phyloP scores from a whole-genome alignment of 2,797 vertebrate genomes.

The Eospalax fontanierii region DNA sequence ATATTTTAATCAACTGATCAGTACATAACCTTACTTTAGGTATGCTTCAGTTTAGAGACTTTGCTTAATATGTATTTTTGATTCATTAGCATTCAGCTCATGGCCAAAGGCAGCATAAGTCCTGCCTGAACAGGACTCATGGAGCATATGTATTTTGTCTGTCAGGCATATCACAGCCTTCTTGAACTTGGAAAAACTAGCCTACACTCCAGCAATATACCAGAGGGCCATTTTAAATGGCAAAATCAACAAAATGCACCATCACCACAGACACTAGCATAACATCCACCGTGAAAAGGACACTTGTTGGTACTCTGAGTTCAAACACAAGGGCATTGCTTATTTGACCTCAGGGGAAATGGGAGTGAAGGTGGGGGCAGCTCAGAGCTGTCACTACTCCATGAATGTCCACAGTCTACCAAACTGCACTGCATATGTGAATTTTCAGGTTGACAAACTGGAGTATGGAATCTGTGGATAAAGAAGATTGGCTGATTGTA shows the following conservation, averaged over 20 bases:
- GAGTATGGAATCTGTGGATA: neutral
- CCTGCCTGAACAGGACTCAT: neutral
- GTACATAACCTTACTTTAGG: neutral
- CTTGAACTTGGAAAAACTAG: neutral
- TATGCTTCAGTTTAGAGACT: conserved; percentile 37
- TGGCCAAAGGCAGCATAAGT: neutral
- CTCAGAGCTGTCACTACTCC: neutral
- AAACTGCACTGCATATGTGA: neutral
- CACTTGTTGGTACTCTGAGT: neutral
- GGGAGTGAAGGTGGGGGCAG: accelerated
- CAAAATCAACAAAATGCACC: conserved; percentile 12
- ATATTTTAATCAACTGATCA: neutral
- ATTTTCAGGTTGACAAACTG: neutral
- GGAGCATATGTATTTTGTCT: neutral
- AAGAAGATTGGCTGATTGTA: neutral
- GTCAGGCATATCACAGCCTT: neutral
- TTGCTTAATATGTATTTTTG: neutral
- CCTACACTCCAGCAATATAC: neutral
- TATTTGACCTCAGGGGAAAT: neutral
- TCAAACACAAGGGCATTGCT: neutral
- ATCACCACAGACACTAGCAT: neutral
- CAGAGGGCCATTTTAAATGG: neutral
- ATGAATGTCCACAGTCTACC: neutral
- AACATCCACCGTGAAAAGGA: neutral
- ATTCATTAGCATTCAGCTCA: conserved; percentile 14